Percentiles rank a stretch among this genome's conserved stretches.
phyloP scores from a whole-genome alignment of 2,113 vertebrate genomes.

The Phaethon lepturus region DNA sequence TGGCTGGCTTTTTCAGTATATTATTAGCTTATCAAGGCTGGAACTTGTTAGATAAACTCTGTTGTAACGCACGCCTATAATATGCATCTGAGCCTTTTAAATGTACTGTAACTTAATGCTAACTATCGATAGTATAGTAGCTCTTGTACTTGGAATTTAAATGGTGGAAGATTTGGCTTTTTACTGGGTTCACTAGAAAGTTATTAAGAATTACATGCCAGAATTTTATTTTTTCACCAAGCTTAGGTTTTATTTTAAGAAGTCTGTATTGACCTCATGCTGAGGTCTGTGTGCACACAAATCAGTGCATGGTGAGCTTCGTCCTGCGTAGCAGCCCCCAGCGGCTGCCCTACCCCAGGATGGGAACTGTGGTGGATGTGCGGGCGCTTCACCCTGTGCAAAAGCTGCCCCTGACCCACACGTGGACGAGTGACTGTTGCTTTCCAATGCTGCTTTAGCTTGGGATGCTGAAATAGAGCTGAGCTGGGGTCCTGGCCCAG shows the following conservation, averaged over 20 bases:
- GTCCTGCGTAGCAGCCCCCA: background rate
- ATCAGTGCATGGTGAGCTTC: fast-evolving
- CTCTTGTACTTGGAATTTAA: background rate
- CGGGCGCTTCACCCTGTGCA: background rate
- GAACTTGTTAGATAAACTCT: background rate
- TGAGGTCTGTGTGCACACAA: background rate
- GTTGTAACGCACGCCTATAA: background rate
- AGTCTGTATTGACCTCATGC: background rate
- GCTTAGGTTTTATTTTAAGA: background rate
- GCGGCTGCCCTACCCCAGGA: fast-evolving
- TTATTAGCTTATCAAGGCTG: background rate
- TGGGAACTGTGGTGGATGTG: background rate
- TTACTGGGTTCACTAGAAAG: background rate
- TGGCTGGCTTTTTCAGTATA: background rate
- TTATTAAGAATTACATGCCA: background rate
- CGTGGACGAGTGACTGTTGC: fast-evolving
- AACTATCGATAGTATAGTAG: background rate
- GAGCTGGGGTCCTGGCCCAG: background rate
- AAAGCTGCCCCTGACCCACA: background rate
- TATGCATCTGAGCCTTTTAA: background rate
- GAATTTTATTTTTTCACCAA: background rate
- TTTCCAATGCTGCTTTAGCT: background rate
- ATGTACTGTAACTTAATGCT: background rate
- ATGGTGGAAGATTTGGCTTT: background rate
- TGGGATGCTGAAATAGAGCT: background rate